Base-by-base conservation (phyloP, 2,888 invertebrate genomes). In the Ophion slaviceki region DNA sequence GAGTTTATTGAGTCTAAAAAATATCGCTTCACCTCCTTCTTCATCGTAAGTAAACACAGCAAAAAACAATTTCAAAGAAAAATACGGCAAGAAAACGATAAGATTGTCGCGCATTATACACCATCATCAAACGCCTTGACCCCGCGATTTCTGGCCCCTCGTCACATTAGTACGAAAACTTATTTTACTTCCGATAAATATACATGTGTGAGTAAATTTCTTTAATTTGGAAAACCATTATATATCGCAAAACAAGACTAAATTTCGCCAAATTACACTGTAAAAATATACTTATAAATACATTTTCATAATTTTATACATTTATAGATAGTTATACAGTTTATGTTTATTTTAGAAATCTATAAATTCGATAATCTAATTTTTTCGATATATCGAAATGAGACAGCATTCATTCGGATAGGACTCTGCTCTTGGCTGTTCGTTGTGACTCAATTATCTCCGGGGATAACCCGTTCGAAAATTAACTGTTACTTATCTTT, bases 61-160 rank as follows among this genome's bases (percentile, higher is more conserved):
- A 17, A 40, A 28, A 70, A 78, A 61, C 32, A 57, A 14, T 45
- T 24, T 10, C 11, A 20, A 32, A 7, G 59, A 32, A 59, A 77
- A 77, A 2, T 47, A 70, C 45, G 74, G 71, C 7, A 20, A 70
- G 64, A 53, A 68, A 71, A 70, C 59, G 67, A 82, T 68, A 77
- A 61, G 85, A 88, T 64, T 88, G 82, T 74, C 86, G 83, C 86
- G 86, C 87, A 80, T 87, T 77, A 82, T 66, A 45, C 45, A 75
- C 28, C 66, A 62, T 84, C 82, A 85, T 87, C 80, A 79, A 68
- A 57, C 61, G 71, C 62, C 85, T 87, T 88, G 87, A 75, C 74
- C 62, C 45, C 74, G 32, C 85, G 86, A 84, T 78, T 87, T 87
- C 85, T 80, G 71, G 77, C 20, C 70, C 78, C 80, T 87, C 82